A percentile compares a stretch with the other conserved stretches of the same genome.
phyloP scores from a whole-genome alignment of 1,140 invertebrate species.

The Protaetia brevitarsis region DNA sequence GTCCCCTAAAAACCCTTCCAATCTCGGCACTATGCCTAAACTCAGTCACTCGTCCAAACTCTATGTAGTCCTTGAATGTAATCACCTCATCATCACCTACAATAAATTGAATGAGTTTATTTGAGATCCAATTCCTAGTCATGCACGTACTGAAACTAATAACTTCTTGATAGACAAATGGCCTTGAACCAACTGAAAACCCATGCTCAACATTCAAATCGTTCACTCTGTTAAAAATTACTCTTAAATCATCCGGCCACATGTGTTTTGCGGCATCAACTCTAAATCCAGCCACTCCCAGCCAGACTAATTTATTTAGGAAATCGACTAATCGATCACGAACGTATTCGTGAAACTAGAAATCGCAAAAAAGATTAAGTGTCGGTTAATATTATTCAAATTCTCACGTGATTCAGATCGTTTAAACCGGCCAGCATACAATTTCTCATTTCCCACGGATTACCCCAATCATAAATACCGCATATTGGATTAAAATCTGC shows the following conservation, averaged over 20 bases:
- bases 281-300: slow-evolving; percentile 81
- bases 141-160: slow-evolving; percentile 57
- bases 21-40: slow-evolving; percentile 65
- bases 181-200: slow-evolving; percentile 57
- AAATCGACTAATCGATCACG: slow-evolving; percentile 65
- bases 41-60: slow-evolving; percentile 68
- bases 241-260: slow-evolving; percentile 70
- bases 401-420: slow-evolving; percentile 64
- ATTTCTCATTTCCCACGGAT: slow-evolving; percentile 60
- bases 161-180: slow-evolving; percentile 78
- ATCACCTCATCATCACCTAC: slow-evolving; percentile 59
- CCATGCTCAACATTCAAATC: slow-evolving; percentile 60
- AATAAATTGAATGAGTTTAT: neutral
- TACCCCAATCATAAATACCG: slow-evolving; percentile 49
- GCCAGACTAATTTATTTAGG: slow-evolving; percentile 67
- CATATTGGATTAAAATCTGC: slow-evolving; percentile 60
- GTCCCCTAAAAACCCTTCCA: slow-evolving; percentile 54
- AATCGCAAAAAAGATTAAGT: neutral
- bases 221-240: slow-evolving; percentile 59
- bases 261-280: slow-evolving; percentile 75
- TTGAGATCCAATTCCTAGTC: no score
- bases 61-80: slow-evolving; percentile 60
- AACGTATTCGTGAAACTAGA: slow-evolving; percentile 56
- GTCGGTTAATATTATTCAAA: neutral
- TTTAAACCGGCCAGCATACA: slow-evolving; percentile 70